These are phyloP conservation scores for Caenorhabditis sulstoni DNA, from an alignment of 2,888 invertebrate genomes.

Conservation along the genomic window DNA sequence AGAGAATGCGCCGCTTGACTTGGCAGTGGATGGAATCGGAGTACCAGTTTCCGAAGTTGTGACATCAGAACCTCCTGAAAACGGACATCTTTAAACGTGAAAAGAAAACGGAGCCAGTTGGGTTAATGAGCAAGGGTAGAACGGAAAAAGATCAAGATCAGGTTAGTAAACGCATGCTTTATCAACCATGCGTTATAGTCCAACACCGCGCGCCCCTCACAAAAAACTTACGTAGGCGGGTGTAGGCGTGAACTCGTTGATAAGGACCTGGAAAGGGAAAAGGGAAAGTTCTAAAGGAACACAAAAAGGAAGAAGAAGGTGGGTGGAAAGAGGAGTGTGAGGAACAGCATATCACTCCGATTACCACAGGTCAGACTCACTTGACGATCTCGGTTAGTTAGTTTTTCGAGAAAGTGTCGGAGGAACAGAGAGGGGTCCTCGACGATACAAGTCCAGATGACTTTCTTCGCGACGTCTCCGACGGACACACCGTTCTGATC, in stretches of 20 bases:
- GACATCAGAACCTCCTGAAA: constrained; percentile 90
- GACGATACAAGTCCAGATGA: constrained; percentile 97
- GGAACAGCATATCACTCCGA: neutral
- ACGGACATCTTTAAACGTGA: neutral
- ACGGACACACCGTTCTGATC: constrained; percentile 93
- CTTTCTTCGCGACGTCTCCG: constrained; percentile 96
- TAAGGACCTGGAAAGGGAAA: constrained; percentile 51
- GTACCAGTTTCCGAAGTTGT: constrained; percentile 93
- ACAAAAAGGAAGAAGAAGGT: neutral
- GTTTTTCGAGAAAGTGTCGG: constrained; percentile 91
- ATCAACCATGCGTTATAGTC: neutral
- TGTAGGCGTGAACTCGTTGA: constrained; percentile 58
- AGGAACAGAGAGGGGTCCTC: constrained; percentile 97
- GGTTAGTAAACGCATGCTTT: constrained; percentile 10
- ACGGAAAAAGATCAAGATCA: neutral
- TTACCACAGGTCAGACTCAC: constrained; percentile 49
- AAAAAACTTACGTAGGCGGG: constrained; percentile 58
- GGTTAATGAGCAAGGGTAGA: neutral
- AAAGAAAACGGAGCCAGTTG: neutral
- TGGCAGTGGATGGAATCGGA: constrained; percentile 83
- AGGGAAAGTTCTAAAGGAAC: constrained; percentile 1
- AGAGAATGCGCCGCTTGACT: constrained; percentile 95
- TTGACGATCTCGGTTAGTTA: constrained; percentile 85
- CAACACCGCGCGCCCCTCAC: neutral
- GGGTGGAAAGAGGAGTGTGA: neutral